Conservation (phyloP, 1,140 invertebrate genomes). For the Glomeris maerens region DNA sequence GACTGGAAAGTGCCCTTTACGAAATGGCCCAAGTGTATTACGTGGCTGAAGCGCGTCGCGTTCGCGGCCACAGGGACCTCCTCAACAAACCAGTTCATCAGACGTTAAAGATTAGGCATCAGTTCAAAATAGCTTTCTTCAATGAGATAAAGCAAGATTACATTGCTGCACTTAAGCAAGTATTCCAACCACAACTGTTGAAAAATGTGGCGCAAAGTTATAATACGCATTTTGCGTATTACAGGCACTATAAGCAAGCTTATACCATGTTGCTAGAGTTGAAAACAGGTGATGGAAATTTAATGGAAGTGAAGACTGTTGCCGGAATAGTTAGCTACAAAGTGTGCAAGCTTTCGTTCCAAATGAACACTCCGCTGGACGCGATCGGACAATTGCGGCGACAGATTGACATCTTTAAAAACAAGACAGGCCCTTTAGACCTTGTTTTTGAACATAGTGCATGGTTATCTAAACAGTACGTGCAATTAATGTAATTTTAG, state of each 20-base stretch:
- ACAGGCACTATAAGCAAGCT: constrained; percentile 79
- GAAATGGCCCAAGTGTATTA: constrained; percentile 88
- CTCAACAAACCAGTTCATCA: constrained; percentile 84
- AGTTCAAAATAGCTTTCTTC: constrained; percentile 94
- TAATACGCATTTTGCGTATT: constrained; percentile 22
- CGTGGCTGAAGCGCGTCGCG: constrained; percentile 65
- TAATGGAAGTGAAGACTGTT: constrained; percentile 84
- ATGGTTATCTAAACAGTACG: constrained; percentile 90
- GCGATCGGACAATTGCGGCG: constrained; percentile 82
- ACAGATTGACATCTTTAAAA: constrained; percentile 78
- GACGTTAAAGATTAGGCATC: constrained; percentile 82
- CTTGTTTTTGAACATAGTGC: constrained; percentile 87
- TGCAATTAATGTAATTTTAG: constrained; percentile 13
- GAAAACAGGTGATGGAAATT: constrained; percentile 72
- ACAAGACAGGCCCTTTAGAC: constrained; percentile 56
- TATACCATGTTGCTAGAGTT: constrained; percentile 79
- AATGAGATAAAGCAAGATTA: constrained; percentile 85
- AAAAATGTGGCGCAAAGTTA: not conserved
- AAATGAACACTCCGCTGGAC: constrained; percentile 73
- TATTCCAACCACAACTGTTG: constrained; percentile 9
- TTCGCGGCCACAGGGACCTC: constrained; percentile 77
- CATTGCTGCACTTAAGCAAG: constrained; percentile 71
- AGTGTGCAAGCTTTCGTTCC: constrained; percentile 76
- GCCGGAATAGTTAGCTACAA: constrained; percentile 93
- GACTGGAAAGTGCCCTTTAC: constrained; percentile 82